These are phyloP conservation scores for Champsocephalus esox DNA, from an alignment of 2,797 vertebrate species.

Conservation along the genomic window DNA sequence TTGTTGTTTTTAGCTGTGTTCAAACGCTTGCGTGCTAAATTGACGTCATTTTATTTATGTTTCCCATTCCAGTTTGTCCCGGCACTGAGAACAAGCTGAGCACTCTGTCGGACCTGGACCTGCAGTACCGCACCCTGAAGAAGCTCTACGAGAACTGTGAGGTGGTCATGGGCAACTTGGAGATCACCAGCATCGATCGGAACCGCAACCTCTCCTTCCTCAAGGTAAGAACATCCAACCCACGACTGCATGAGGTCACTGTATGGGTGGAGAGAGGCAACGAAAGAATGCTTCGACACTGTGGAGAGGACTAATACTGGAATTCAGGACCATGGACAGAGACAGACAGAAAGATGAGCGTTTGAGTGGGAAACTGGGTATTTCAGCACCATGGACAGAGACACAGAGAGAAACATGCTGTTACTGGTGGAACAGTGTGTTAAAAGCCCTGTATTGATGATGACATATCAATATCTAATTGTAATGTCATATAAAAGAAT, in stretches of 20 bases:
- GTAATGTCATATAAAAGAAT: too few species aligned
- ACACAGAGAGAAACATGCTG: too few species aligned
- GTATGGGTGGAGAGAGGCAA: background rate
- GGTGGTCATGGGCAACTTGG: conserved; percentile 98
- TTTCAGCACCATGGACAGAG: too few species aligned
- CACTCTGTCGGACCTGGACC: conserved; percentile 95
- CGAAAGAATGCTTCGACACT: background rate
- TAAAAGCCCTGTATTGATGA: too few species aligned
- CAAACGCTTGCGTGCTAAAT: background rate
- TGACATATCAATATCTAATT: too few species aligned
- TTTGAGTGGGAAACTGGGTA: background rate
- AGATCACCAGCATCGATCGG: conserved; percentile 97
- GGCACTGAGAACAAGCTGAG: conserved; percentile 98
- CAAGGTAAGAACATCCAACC: conserved; percentile 80
- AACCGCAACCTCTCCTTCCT: conserved; percentile 96
- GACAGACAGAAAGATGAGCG: background rate
- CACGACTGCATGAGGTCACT: background rate
- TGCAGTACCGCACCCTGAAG: conserved; percentile 95
- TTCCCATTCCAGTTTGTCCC: conserved; percentile 88
- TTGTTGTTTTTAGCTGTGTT: background rate
- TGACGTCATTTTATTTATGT: conserved; percentile 28
- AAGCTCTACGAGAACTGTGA: conserved; percentile 98
- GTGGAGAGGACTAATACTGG: background rate
- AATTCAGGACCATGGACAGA: conserved; percentile 39
- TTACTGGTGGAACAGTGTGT: too few species aligned